A percentile compares a stretch with the other conserved stretches of the same genome.
Evolutionary conservation across 2,797 vertebrate species (phyloP).

Genomic region (Nothura maculosa): DNA sequence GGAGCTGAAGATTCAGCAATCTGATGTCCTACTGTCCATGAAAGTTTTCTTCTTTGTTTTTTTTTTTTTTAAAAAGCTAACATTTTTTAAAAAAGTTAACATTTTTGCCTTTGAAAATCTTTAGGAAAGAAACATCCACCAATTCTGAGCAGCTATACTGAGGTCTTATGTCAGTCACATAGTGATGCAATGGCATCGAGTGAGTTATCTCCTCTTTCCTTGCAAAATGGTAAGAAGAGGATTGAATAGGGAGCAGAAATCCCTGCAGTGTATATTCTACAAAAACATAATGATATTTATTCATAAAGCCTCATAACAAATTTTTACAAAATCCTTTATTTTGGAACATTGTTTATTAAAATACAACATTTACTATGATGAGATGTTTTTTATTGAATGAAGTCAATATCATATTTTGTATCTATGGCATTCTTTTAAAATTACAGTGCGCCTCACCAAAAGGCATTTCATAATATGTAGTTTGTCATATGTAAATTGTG

Average conservation of each 20-base stretch:
- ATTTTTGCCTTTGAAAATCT: neutral
- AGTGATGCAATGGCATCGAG: neutral
- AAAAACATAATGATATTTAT: neutral
- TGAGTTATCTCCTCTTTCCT: neutral
- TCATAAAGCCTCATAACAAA: neutral
- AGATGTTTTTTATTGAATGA: neutral
- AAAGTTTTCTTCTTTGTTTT: neutral
- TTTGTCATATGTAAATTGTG: neutral
- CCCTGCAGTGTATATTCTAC: neutral
- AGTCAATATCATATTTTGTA: neutral
- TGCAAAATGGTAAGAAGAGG: neutral
- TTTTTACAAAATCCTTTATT: neutral
- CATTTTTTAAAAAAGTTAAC: neutral
- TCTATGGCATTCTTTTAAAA: neutral
- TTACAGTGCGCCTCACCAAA: neutral
- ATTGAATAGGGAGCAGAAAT: neutral
- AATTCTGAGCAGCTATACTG: neutral
- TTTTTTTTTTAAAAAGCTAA: neutral
- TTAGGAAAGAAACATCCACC: neutral
- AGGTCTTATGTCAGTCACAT: neutral
- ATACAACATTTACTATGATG: neutral
- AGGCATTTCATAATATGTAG: neutral
- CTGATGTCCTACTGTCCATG: neutral
- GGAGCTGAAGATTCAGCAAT: neutral
- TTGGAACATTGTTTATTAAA: neutral